Conservation (phyloP, 2,888 invertebrate genomes). For the Pandemis cinnamomeana region DNA sequence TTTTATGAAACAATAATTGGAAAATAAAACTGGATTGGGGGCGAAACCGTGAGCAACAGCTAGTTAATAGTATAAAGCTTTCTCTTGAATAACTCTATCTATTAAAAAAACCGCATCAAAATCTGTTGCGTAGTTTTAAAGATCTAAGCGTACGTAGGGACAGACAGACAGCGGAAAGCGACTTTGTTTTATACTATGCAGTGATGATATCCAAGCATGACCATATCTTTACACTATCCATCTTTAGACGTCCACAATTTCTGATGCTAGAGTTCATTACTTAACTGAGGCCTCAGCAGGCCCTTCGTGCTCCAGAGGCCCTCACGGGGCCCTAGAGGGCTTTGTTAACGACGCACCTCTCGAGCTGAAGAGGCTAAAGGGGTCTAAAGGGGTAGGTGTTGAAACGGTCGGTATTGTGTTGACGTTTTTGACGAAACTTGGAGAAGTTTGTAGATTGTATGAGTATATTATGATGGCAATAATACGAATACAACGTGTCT, state of each 20-base stretch:
- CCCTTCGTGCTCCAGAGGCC: not conserved
- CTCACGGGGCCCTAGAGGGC: not conserved
- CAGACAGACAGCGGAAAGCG: too few species aligned
- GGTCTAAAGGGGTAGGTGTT: slow-evolving; percentile 9
- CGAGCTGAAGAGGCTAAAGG: slow-evolving; percentile 20
- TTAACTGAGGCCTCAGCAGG: not conserved
- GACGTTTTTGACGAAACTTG: not conserved
- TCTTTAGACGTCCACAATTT: not conserved
- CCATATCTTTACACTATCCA: too few species aligned
- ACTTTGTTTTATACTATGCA: too few species aligned
- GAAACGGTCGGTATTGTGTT: slow-evolving; percentile 16
- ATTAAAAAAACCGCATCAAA: too few species aligned
- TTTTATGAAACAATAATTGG: too few species aligned
- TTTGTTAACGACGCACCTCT: slow-evolving; percentile 27
- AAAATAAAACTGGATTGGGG: too few species aligned
- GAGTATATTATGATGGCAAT: not conserved
- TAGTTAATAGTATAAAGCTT: too few species aligned
- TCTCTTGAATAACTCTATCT: too few species aligned
- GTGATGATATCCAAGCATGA: too few species aligned
- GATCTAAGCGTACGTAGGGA: too few species aligned
- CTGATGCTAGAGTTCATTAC: not conserved
- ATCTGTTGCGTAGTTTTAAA: too few species aligned
- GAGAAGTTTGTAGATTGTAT: not conserved
- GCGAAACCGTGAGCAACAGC: too few species aligned
- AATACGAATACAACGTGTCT: not conserved